Evolutionary conservation across 2,797 vertebrate species (phyloP).

Genomic region (Bradypodion pumilum): DNA sequence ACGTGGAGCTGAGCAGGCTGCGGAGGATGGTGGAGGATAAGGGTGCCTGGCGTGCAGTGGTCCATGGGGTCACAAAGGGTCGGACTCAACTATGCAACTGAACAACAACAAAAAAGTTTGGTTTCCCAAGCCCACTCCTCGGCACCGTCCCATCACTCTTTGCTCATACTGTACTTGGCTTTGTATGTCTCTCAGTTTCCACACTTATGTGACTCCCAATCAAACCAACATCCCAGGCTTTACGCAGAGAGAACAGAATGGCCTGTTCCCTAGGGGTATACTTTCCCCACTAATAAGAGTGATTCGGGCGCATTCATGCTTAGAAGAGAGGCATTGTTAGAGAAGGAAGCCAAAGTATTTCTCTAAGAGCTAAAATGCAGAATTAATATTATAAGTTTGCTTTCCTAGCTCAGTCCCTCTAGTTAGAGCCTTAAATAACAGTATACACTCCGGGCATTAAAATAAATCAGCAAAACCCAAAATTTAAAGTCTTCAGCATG

Average conservation of each 20-base stretch:
- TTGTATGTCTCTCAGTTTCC: no score
- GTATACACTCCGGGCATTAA: fast-evolving
- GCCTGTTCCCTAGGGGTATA: neutral
- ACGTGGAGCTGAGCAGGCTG: no score
- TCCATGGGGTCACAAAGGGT: no score
- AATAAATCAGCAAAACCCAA: neutral
- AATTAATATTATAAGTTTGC: neutral
- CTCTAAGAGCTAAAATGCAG: slow-evolving; percentile 5
- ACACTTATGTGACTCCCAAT: neutral
- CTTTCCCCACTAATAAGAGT: no score
- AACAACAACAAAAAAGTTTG: no score
- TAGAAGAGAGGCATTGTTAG: slow-evolving; percentile 9
- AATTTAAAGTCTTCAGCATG: no score
- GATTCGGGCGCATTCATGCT: neutral
- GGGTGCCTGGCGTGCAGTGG: no score
- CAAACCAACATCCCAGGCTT: neutral
- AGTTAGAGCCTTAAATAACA: slow-evolving; percentile 6
- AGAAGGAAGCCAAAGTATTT: neutral
- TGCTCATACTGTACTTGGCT: no score
- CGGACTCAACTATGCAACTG: no score
- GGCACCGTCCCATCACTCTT: neutral
- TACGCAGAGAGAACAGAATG: neutral
- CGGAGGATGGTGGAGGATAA: no score
- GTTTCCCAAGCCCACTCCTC: no score
- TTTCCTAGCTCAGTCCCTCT: slow-evolving; percentile 9